Base-by-base conservation (phyloP, 2,888 invertebrate genomes). In the Sinopyrophorus schimmeli region DNA sequence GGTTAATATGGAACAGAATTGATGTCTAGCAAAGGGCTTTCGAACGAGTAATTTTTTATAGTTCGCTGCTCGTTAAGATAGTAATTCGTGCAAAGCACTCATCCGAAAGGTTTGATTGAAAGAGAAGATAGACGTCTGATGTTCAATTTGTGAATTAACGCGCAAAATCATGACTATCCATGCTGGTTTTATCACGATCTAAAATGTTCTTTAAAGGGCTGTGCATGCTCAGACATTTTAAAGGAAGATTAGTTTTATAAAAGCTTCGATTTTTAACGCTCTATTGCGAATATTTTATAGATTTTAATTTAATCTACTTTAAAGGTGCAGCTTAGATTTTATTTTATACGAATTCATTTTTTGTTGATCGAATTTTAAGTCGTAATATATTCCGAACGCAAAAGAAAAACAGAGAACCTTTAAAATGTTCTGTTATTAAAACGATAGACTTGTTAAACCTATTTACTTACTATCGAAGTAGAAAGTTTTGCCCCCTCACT, bases 141-240 rank as follows among this genome's bases (percentile, higher is more conserved):
- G 49, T 44, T 39, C 43, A 40, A 40, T 43, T 50, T 44, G 50
- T 35, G 39, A 44, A 50, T 50, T 44, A 44, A 34, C 43, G 32
- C 23, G 28, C 16, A 28, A 40, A 42, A 39, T 44, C 39, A 44
- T 40, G 50, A 26, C 26, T 35, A 44, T 44, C 44, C 27, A 34
- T 44, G 43, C 23, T 14, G 50, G 43, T 40, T 44, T 50, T 44
- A 50, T 50, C 50, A 40, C 44, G 39, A 44, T 39, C 42, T 49
- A 37, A 43, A n/a, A 30, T 17, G 42, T 49, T 32, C 32, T 37
- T 37, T 42, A 49, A 37, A 31, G 31, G 14, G 11, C 16, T 39
- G 38, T 49, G 38, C 49, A 49, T 43, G 49, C 28, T 43, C 32
- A 23, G 21, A 32, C 49, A 49, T 43, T 48, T 48, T 40, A 20